Conservation (phyloP, 2,888 invertebrate species). For the Acanthosepion esculentum region DNA sequence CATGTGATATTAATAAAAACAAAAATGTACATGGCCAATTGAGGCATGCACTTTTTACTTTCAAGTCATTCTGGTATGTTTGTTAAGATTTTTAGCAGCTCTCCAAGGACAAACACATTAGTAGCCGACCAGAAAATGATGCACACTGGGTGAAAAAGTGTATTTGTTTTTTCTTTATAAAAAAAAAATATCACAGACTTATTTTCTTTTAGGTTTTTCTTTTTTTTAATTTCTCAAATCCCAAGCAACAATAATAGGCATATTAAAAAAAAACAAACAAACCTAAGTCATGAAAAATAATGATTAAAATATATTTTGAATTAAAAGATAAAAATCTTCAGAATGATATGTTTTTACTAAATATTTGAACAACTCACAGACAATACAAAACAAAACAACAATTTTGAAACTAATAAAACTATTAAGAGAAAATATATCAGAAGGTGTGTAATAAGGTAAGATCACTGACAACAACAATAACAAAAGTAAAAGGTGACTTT, state of each 20-base stretch:
- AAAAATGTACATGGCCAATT: background rate
- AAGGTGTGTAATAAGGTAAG: background rate
- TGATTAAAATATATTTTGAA: background rate
- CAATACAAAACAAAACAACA: background rate
- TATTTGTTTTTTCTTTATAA: background rate
- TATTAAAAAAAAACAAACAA: background rate
- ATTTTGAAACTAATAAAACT: background rate
- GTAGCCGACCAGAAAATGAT: background rate
- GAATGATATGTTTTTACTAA: background rate
- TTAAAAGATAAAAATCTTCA: background rate
- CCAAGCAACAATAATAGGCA: background rate
- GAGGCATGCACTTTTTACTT: background rate
- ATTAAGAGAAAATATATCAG: background rate
- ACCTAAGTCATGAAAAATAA: background rate
- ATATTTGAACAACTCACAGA: background rate
- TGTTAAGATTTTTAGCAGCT: background rate
- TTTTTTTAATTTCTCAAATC: background rate
- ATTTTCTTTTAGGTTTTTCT: background rate
- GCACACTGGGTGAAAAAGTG: background rate
- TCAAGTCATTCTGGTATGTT: background rate
- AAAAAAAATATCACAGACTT: background rate
- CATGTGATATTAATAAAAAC: background rate
- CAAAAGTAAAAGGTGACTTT: background rate
- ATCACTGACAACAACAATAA: no score
- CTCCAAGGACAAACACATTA: background rate